Evolutionary conservation across 2,888 invertebrate species (phyloP).

Genomic region (Venustoraphidia nigricollis): DNA sequence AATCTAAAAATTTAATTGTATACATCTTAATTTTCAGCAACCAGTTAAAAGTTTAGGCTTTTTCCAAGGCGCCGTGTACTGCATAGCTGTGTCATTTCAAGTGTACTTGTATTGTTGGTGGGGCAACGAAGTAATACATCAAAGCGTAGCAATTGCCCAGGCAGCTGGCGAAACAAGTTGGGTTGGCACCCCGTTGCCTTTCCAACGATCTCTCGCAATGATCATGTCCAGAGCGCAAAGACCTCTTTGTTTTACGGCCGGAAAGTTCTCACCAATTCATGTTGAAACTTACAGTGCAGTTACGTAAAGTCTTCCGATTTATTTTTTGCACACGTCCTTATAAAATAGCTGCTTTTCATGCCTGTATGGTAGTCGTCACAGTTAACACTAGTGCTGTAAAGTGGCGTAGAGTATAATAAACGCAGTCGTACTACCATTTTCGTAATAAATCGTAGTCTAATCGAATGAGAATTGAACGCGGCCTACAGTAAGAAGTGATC

Average conservation of each 20-base stretch:
- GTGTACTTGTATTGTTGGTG: conserved; percentile 15
- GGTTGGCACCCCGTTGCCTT: conserved; percentile 7
- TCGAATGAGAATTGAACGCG: too few relatives aligned
- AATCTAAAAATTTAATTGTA: too few relatives aligned
- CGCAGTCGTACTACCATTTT: too few relatives aligned
- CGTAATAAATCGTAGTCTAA: too few relatives aligned
- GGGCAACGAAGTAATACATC: conserved; percentile 14
- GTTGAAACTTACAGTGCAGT: conserved; percentile 12
- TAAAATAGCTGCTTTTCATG: too few relatives aligned
- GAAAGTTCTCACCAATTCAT: conserved; percentile 13
- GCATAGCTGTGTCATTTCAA: conserved; percentile 13
- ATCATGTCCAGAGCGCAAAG: conserved; percentile 13
- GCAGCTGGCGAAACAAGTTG: conserved; percentile 12
- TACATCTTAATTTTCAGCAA: conserved; percentile 7
- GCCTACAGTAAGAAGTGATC: too few relatives aligned
- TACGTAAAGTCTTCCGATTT: not conserved
- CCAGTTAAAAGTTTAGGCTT: conserved; percentile 10
- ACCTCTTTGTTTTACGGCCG: conserved; percentile 14
- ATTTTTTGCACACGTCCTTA: too few relatives aligned
- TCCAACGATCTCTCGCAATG: conserved; percentile 11
- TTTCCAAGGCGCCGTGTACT: conserved; percentile 12
- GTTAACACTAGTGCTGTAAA: too few relatives aligned
- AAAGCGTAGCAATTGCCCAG: conserved; percentile 11
- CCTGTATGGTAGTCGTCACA: too few relatives aligned
- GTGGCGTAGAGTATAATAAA: too few relatives aligned